Evolutionary conservation across 2,888 invertebrate species (phyloP), one percentile per base, ranked within the genome.

Genomic region (Helobdella robusta): DNA sequence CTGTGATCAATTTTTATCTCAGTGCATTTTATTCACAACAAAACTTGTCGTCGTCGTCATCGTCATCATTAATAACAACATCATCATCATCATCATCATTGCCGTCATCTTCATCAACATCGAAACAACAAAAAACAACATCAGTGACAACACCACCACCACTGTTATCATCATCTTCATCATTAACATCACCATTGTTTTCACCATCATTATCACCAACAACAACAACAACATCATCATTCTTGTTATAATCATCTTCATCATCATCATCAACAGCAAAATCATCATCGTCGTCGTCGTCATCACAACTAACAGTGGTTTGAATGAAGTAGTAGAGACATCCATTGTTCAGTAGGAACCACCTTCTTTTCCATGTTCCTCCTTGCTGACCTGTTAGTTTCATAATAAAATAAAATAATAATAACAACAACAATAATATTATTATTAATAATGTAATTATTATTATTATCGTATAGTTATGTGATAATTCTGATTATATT

Each of bases 251-350:
- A 2, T 58, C 20, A 56, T 58, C 30, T 28, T 6, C 4, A 4
- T 3, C 2, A 2, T n/a, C 18, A n/a, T n/a, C 34, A n/a, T 5
- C 23, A 20, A 23, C 0, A 30, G 25, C 8, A 32, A 28, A 20
- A 15, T 32, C 1, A 20, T 15, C 1, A 1, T 8, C 48, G 8
- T 20, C 3, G 8, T 23, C 18, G 35, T 20, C 34, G 35, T 30
- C n/a, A 6, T 25, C 1, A 25, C n/a, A 1, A 67, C 70, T 65
- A 74, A 81, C 81, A 60, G 94, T 94, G 72, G 94, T 95, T 80
- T 91, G 94, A 82, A 95, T 94, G 83, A 97, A 95, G 83, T 97
- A 97, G 82, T 95, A 97, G 74, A 97, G 84, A 83, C 95, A 95
- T 83, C 94, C 94, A 82, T 95, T 95, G 81, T 93, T 95, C 73